Percentiles rank a stretch among this genome's conserved stretches.
Conservation (phyloP, 2,888 invertebrate species). For the Cylloceria caligata region DNA sequence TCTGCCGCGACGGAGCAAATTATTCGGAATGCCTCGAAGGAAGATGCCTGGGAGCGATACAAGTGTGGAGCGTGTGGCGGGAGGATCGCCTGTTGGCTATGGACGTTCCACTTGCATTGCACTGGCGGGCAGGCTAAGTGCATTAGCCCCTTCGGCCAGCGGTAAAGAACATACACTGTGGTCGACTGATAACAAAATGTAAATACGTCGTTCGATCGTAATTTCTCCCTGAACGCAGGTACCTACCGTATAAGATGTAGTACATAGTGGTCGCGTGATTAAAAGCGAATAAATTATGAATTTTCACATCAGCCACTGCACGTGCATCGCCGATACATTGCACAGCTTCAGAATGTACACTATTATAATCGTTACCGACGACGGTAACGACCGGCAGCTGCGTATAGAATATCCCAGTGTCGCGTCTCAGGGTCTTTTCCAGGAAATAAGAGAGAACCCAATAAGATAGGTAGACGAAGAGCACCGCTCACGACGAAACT, state of each 20-base stretch:
- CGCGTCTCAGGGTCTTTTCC: conserved; percentile 3
- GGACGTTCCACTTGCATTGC: conserved; percentile 24
- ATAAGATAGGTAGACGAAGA: conserved; percentile 32
- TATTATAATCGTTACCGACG: conserved; percentile 18
- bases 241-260: background rate
- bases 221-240: conserved; percentile 13
- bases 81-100: conserved; percentile 9
- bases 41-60: conserved; percentile 69
- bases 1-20: conserved; percentile 72
- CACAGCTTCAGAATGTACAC: conserved; percentile 11
- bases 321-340: conserved; percentile 8
- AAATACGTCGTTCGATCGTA: conserved; percentile 31
- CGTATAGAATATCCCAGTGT: conserved; percentile 29
- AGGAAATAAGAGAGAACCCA: conserved; percentile 40
- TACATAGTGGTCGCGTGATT: conserved; percentile 6
- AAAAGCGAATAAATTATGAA: conserved; percentile 18
- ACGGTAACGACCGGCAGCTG: conserved; percentile 34
- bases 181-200: conserved; percentile 35
- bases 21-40: conserved; percentile 76
- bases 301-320: conserved; percentile 21
- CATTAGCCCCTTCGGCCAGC: conserved; percentile 12
- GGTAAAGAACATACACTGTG: background rate
- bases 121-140: conserved; percentile 26
- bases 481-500: conserved; percentile 2
- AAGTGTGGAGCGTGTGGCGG: conserved; percentile 18